Percentiles rank a stretch among this genome's conserved stretches.
These are phyloP conservation scores for Stichopus horrens DNA, from an alignment of 53 echinoderm and acorn worm species.

Conservation along the genomic window DNA sequence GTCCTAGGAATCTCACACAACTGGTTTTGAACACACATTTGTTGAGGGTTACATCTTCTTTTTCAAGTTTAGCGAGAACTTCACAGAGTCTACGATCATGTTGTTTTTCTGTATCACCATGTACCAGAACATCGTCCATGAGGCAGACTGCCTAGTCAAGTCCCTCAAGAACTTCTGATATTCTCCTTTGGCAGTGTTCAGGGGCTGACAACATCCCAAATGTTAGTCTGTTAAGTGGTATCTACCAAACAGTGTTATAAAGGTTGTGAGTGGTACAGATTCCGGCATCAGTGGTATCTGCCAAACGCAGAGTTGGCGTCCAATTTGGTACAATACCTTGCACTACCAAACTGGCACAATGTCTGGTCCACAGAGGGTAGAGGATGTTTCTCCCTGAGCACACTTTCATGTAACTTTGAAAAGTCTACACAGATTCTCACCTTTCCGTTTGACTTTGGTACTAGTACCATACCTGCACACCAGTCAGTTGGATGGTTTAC, in stretches of 20 bases:
- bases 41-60: constrained; percentile 36
- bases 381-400: constrained; percentile 45
- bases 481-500: constrained; percentile 53
- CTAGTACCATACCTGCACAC: too few relatives aligned
- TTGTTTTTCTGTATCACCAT: constrained; percentile 27
- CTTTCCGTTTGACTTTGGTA: too few relatives aligned
- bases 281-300: constrained; percentile 52
- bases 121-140: constrained; percentile 52
- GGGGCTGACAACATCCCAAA: constrained; percentile 68
- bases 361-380: constrained; percentile 58
- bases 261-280: constrained; percentile 48
- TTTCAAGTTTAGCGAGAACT: constrained; percentile 40
- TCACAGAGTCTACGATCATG: constrained; percentile 41
- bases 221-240: constrained; percentile 51
- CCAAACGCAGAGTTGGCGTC: constrained; percentile 62
- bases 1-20: constrained; percentile 48
- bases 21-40: constrained; percentile 37
- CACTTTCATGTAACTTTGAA: constrained; percentile 52
- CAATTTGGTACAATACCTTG: constrained; percentile 55
- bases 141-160: constrained; percentile 41
- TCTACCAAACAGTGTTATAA: constrained; percentile 57
- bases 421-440: constrained; percentile 66
- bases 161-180: constrained; percentile 50
- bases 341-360: constrained; percentile 41
- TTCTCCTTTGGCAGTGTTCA: constrained; percentile 40